Base-by-base conservation (phyloP, 2,113 vertebrate species). In the Asarcornis scutulata region DNA sequence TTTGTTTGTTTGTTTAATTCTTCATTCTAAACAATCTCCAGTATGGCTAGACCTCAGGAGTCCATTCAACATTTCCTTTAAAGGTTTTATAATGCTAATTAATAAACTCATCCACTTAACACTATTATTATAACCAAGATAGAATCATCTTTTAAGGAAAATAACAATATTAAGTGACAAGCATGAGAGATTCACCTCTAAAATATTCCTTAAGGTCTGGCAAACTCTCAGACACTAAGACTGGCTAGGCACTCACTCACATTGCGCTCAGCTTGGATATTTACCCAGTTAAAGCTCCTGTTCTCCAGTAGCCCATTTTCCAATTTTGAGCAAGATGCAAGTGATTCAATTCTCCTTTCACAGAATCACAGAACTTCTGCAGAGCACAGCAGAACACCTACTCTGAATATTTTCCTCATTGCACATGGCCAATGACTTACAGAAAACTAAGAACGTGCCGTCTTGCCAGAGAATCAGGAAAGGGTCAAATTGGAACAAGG, bases 31-130 rank as follows among this genome's bases (percentile, higher is more conserved):
- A 48, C 46, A 22, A 46, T 69, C 83, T 94, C 31, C 66, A 89
- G 38, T 32, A 58, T 21, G 53, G 66, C 7, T 79, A 82, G 89
- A 87, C 69, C 58, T 81, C 64, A 72, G 82, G 78, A 93, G 40
- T 44, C 64, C 46, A 76, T 94, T 91, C 86, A 91, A 82, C 58
- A 58, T 69, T 87, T 64, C 55, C 79, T 86, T 93, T 72, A 52
- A 83, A 95, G 78, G 67, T 82, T 94, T 95, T 79, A 91, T 78
- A 86, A 88, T 60, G 74, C 44, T 92, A 93, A 95, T 93, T 93
- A 92, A 94, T 63, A 92, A 91, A 92, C 69, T 91, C 77, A 95
- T 94, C 64, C 74, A 78, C 74, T 89, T 95, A 94, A 96, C 77
- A 66, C 22, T 66, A 55, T 73, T 95, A 93, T 59, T 84, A 32